A percentile compares a stretch with the other conserved stretches of the same genome.
Conservation (phyloP, 2,888 invertebrate species). For the Diaperis boleti region DNA sequence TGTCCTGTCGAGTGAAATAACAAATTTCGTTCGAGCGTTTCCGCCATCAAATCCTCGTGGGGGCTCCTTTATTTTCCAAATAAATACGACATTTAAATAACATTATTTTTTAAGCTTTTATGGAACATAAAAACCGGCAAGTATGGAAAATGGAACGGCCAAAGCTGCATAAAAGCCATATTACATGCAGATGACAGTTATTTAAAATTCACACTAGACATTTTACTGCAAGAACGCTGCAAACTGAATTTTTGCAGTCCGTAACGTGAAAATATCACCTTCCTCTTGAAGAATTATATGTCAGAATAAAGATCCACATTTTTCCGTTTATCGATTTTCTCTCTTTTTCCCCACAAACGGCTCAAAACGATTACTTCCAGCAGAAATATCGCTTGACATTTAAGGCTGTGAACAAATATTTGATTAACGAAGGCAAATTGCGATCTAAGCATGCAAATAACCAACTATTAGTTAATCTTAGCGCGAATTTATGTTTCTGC, state of each 20-base stretch:
- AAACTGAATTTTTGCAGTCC: slow-evolving; percentile 32
- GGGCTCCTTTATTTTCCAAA: too few relatives aligned
- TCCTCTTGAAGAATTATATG: slow-evolving; percentile 10
- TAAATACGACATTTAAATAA: slow-evolving; percentile 8
- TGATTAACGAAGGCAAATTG: slow-evolving; percentile 7
- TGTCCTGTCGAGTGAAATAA: slow-evolving; percentile 40
- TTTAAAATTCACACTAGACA: slow-evolving; percentile 32
- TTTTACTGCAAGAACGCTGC: slow-evolving; percentile 22
- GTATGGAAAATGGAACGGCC: slow-evolving; percentile 27
- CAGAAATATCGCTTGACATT: slow-evolving; percentile 8
- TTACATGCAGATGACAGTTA: slow-evolving; percentile 33
- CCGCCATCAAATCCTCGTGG: slow-evolving; percentile 42
- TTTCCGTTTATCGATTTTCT: not conserved
- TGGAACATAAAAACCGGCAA: slow-evolving; percentile 1
- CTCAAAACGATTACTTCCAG: slow-evolving; percentile 1
- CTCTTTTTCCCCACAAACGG: not conserved
- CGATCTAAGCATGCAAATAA: slow-evolving; percentile 6
- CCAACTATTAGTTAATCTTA: slow-evolving; percentile 12
- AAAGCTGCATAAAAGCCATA: slow-evolving; percentile 12
- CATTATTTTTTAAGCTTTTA: not conserved
- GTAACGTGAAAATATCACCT: slow-evolving; percentile 16
- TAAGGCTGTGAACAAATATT: slow-evolving; percentile 14
- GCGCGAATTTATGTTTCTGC: slow-evolving; percentile 10
- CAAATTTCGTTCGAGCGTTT: slow-evolving; percentile 43
- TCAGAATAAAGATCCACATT: slow-evolving; percentile 13